Conservation (phyloP, 1,140 invertebrate genomes). For the Drosophila setifemur region DNA sequence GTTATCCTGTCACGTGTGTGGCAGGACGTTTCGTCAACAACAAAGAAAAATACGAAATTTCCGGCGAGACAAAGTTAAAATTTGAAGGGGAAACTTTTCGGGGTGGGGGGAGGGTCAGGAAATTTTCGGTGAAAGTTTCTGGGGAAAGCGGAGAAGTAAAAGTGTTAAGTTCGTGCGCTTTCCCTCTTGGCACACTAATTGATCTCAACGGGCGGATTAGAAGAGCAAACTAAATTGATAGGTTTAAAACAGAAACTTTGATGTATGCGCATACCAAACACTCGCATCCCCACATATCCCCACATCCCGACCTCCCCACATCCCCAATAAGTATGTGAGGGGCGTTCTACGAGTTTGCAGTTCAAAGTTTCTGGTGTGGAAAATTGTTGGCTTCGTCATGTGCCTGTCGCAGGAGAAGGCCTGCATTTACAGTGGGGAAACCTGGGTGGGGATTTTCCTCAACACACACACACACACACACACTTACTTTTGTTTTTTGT, state of each 20-base stretch:
- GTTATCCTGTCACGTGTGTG: slow-evolving; percentile 12
- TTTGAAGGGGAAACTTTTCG: slow-evolving; percentile 2
- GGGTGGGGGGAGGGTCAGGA: too few species aligned
- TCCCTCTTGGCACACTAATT: slow-evolving; percentile 55
- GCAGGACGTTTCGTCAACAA: slow-evolving; percentile 18
- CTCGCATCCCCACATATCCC: too few species aligned
- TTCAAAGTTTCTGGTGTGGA: slow-evolving; percentile 4
- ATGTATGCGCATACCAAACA: slow-evolving; percentile 36
- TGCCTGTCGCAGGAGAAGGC: neutral
- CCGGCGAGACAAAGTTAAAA: slow-evolving; percentile 19
- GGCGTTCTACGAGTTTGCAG: neutral
- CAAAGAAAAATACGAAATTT: slow-evolving; percentile 33
- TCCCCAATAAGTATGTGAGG: too few species aligned
- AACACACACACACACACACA: neutral
- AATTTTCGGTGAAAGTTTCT: slow-evolving; percentile 4
- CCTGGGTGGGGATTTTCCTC: neutral
- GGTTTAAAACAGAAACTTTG: slow-evolving; percentile 59
- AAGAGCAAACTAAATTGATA: slow-evolving; percentile 60
- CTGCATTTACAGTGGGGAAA: neutral
- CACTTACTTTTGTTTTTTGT: too few species aligned
- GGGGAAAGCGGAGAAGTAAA: slow-evolving; percentile 2
- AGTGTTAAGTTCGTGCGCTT: slow-evolving; percentile 32
- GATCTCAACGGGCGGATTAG: slow-evolving; percentile 68
- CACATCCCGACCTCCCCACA: too few species aligned
- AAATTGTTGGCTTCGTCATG: slow-evolving; percentile 2